phyloP scores from a whole-genome alignment of 2,888 invertebrate species.

The Rhagonycha lutea region DNA sequence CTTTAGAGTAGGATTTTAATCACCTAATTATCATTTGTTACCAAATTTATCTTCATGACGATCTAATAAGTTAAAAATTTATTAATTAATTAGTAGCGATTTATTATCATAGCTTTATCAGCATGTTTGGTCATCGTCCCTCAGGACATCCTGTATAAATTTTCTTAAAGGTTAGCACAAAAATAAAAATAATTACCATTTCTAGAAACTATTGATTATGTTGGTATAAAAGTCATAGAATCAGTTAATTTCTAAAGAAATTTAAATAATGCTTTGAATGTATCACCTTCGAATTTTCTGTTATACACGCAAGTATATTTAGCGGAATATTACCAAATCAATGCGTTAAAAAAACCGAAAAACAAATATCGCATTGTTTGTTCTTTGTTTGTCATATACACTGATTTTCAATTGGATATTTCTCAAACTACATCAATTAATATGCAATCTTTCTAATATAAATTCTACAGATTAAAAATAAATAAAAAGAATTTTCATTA shows the following conservation, averaged over 20 bases:
- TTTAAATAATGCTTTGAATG: neutral
- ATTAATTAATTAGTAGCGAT: too few species aligned
- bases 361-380: neutral
- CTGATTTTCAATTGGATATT: neutral
- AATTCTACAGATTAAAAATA: neutral
- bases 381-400: neutral
- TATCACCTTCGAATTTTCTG: neutral
- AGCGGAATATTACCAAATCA: conserved; percentile 1
- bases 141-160: neutral
- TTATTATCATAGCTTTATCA: neutral
- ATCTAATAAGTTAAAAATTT: too few species aligned
- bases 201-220: neutral
- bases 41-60: too few species aligned
- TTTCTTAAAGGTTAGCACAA: neutral
- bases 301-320: neutral
- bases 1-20: too few species aligned
- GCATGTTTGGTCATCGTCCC: neutral
- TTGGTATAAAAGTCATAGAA: neutral
- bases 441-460: neutral
- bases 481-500: neutral
- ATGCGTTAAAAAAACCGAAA: neutral
- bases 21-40: too few species aligned
- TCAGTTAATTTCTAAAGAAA: neutral
- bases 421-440: neutral
- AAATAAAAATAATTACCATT: neutral